Evolutionary conservation across 2,113 vertebrate species (phyloP), one percentile per base, ranked within the genome.

Genomic region (Gasterosteus aculeatus): DNA sequence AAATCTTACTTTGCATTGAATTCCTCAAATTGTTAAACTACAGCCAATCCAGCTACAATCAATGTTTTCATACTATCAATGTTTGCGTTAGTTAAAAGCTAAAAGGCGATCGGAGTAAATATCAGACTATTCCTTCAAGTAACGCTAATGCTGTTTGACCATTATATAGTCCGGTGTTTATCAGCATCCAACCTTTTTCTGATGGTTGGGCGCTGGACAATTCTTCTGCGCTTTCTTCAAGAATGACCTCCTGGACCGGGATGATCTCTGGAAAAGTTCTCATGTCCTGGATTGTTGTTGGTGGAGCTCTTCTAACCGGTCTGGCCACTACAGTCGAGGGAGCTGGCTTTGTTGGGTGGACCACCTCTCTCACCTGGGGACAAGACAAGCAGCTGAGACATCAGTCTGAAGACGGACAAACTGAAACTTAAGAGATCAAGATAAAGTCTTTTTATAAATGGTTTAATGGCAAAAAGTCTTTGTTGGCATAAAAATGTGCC

Each of bases 241-340:
- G 49, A 61, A 91, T 91, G 18, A 75, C 80, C 62, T 91, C 91
- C 38, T 87, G 91, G 33, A 92, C 71, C 0, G 91, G 91, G 61
- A 89, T 78, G 66, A 93, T 86, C 66, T 92, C 91, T 68, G 90
- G 91, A 78, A 88, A 81, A 29, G 70, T 69, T 79, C 80, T 81
- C 18, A 92, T 69, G 11, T 89, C 85, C 0, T 89, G 83, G 69
- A 91, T 85, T 1, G 82, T 61, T 33, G 87, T 82, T 38, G 91
- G 85, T 14, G 90, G 88, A 85, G 90, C 81, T 75, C 72, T 91
- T 70, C 90, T 92, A 19, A 90, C 89, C 6, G 91, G 91, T 77
- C 91, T 80, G 73, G 90, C 88, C 33, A 93, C 64, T 7, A 86
- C 75, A 60, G 15, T 87, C 75, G 67, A 67, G 42, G 49, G 84